Evolutionary conservation across 2,888 invertebrate genomes (phyloP).

Genomic region (Allolobophora icterica): DNA sequence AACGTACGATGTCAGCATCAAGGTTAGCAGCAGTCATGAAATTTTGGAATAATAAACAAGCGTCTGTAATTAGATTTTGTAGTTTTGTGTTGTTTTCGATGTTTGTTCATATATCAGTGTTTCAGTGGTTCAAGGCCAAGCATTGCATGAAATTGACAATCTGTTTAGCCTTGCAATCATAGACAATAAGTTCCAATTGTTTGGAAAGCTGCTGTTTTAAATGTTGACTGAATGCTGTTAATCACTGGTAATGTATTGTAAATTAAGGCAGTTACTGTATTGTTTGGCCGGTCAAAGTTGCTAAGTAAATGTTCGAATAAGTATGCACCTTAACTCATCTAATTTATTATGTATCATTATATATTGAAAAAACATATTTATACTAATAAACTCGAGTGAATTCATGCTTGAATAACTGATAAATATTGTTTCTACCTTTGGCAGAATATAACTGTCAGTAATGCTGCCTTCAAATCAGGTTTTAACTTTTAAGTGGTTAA

Average conservation of each 20-base stretch:
- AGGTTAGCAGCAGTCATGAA: slow-evolving; percentile 51
- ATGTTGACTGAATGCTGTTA: too few species aligned
- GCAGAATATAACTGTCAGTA: background rate
- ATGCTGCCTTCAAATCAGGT: too few species aligned
- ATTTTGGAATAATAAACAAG: background rate
- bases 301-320: background rate
- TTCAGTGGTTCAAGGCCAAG: background rate
- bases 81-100: background rate
- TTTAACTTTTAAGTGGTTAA: too few species aligned
- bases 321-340: background rate
- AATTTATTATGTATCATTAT: too few species aligned
- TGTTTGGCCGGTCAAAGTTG: background rate
- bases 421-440: background rate
- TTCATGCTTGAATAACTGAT: too few species aligned
- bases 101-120: background rate
- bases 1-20: slow-evolving; percentile 61
- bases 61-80: background rate
- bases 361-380: too few species aligned
- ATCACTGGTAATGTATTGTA: background rate
- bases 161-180: background rate
- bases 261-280: background rate
- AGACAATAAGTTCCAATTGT: background rate
- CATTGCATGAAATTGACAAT: slow-evolving; percentile 5
- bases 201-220: too few species aligned
- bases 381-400: too few species aligned